Evolutionary conservation across 2,888 invertebrate genomes (phyloP), one percentile per base, ranked within the genome.

Genomic region (Tetramorium bicarinatum): DNA sequence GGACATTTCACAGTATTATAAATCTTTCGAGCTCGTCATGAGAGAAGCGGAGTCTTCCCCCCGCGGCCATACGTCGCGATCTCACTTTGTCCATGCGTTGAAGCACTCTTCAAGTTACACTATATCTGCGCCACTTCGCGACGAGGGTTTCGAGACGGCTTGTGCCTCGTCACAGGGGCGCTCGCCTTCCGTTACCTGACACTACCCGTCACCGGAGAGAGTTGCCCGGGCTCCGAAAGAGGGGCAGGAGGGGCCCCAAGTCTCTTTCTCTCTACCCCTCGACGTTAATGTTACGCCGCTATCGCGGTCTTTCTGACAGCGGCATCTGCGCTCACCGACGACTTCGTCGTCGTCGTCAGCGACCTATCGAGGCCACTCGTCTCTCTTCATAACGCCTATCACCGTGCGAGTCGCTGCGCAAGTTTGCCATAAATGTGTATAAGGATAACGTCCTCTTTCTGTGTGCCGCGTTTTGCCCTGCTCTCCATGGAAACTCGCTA

Each of bases 101-200:
- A 47, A 79, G 59, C 18, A 59, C 47, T 80, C 71, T 79, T 79
- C 72, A 80, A 71, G 72, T 80, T 71, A 59, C 59, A 47, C 71
- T 52, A 38, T 77, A 66, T 47, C 56, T 47, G 34, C 59, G 56
- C 41, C 34, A 71, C 67, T 76, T 56, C 41, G 29, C 69, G 44
- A 49, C 52, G 52, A 86, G 64, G 54, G 62, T 87, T 86, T 87
- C 76, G 87, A 54, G 61, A 52, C 69, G 47, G 81, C 83, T 74
- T 81, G 81, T 88, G 76, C 76, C 56, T 66, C 69, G 85, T 82
- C 76, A 74, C 34, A 71, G 74, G 67, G 67, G 82, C 64, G 54
- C 85, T 82, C 69, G 71, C 79, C 84, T 84, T 85, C 83, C 83
- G 85, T 86, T 88, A 85, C 87, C 86, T 87, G 88, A 85, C 80